Base-by-base conservation (phyloP, 2,113 vertebrate genomes). In the Corythaeola cristata region DNA sequence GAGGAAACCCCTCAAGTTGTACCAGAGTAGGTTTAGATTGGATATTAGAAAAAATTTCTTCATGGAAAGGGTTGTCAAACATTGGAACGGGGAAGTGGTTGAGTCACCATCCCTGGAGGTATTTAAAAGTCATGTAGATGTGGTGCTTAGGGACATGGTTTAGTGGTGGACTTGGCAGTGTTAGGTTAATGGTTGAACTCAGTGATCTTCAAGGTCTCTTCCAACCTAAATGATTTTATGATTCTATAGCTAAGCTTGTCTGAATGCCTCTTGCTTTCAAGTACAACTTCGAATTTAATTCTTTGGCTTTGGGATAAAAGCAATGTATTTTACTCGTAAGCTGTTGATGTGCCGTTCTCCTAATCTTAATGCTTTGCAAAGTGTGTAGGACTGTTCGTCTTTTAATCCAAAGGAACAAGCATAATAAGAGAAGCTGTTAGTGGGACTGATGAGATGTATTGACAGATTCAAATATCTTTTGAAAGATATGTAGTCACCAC, bases 401-500 rank as follows among this genome's bases (percentile, higher is more conserved):
- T 60, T 68, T 84, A 79, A 56, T 83, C 24, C 3, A 5, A 80
- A 58, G 37, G 63, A 88, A n/a, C 49, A 73, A 76, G 13, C 47
- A 8, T 41, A 44, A 7, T 73, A n/a, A 90, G 39, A 88, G 47
- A 90, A 85, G 17, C 59, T 85, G 35, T 91, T 39, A 58, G 23
- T 41, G 22, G 32, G 50, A 32, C 63, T 74, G 64, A 30, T 81
- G 41, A 62, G 41, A 45, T 64, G 3, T 72, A 52, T 8, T 68
- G 62, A 62, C 67, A 93, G 45, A 55, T 74, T 80, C 26, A 80
- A 71, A 4, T 87, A 60, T 28, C 15, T 74, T 93, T 59, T 37
- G 23, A 44, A 80, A 77, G 44, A 44, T 63, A 13, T 0, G 6
- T 24, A 6, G n/a, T 74, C 0, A 0, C 32, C 39, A 52, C 32